A percentile compares a stretch with the other conserved stretches of the same genome.
phyloP scores from a whole-genome alignment of 2,888 invertebrate genomes.

The Linnaemya vulpina region DNA sequence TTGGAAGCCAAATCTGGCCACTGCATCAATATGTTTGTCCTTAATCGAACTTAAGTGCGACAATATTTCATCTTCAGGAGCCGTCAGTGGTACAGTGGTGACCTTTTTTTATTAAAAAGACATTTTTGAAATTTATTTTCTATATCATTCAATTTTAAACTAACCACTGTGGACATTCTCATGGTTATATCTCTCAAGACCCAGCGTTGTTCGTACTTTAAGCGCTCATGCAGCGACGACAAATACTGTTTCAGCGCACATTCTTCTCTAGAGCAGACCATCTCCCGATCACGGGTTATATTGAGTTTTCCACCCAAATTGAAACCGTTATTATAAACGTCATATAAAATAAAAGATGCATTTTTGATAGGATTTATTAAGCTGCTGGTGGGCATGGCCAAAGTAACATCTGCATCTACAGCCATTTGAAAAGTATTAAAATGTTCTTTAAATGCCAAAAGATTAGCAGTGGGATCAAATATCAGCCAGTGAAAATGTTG shows the following conservation, averaged over 20 bases:
- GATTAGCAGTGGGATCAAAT: constrained; percentile 71
- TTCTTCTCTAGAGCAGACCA: constrained; percentile 72
- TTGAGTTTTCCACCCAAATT: constrained; percentile 80
- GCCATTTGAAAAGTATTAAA: constrained; percentile 77
- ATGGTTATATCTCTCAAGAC: constrained; percentile 77
- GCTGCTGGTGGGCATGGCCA: constrained; percentile 38
- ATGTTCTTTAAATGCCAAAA: constrained; percentile 70
- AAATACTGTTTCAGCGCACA: constrained; percentile 74
- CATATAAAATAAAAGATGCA: constrained; percentile 75
- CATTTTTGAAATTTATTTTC: not conserved
- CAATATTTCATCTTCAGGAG: constrained; percentile 73
- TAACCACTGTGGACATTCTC: constrained; percentile 78
- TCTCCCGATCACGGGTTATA: constrained; percentile 76
- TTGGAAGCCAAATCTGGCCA: constrained; percentile 78
- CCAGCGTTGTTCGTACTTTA: constrained; percentile 77
- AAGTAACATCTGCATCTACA: constrained; percentile 80
- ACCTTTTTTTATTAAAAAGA: constrained; percentile 36
- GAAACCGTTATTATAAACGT: constrained; percentile 82
- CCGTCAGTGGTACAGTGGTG: constrained; percentile 73
- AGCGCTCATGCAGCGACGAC: constrained; percentile 74
- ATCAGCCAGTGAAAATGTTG: constrained; percentile 79
- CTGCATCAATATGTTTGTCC: constrained; percentile 75
- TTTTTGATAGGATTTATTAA: not conserved
- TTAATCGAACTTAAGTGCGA: constrained; percentile 74
- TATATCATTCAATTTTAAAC: not conserved